These are phyloP conservation scores for Coturnix japonica DNA, from an alignment of 2,113 vertebrate genomes.

Conservation along the genomic window DNA sequence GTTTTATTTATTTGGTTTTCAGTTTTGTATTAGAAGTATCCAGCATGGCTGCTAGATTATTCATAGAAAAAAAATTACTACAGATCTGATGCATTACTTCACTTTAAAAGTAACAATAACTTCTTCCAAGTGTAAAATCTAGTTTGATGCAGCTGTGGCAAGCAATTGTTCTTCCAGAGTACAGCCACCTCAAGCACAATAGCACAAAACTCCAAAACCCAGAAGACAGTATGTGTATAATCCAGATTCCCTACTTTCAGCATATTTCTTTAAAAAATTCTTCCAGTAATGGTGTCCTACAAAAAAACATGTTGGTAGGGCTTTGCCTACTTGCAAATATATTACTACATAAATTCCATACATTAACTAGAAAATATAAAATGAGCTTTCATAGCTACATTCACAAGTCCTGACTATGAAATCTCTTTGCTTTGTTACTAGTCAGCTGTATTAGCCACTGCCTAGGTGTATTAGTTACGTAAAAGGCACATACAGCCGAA, in stretches of 20 bases:
- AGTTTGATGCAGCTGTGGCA: neutral
- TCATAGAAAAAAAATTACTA: neutral
- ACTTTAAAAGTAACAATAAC: neutral
- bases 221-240: neutral
- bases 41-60: neutral
- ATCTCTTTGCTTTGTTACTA: neutral
- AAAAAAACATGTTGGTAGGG: neutral
- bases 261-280: neutral
- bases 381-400: neutral
- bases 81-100: neutral
- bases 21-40: neutral
- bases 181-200: neutral
- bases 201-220: neutral
- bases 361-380: neutral
- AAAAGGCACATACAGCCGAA: neutral
- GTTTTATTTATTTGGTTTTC: slow-evolving; percentile 53
- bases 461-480: neutral
- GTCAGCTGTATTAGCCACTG: neutral
- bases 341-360: fast-evolving
- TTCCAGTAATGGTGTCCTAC: neutral
- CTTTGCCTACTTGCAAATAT: neutral
- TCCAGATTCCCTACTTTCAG: neutral
- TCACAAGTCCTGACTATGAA: neutral
- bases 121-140: neutral
- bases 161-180: fast-evolving